A percentile compares a stretch with the other conserved stretches of the same genome.
Conservation (phyloP, 2,797 vertebrate genomes). For the Graptemys geographica region DNA sequence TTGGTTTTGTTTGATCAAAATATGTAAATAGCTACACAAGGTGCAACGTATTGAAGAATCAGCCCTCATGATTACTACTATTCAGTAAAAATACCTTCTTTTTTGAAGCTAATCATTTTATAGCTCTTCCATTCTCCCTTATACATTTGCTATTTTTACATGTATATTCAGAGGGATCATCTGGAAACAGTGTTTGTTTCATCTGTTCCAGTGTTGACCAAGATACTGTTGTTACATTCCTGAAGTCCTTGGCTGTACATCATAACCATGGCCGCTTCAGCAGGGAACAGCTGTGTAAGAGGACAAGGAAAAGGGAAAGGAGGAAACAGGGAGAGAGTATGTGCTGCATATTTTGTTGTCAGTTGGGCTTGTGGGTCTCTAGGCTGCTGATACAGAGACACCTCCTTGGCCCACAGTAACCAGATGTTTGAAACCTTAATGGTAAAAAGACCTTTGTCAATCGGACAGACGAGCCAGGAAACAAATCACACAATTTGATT, state of each 20-base stretch:
- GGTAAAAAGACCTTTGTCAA: background rate
- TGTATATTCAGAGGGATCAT: background rate
- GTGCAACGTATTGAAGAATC: rapidly evolving
- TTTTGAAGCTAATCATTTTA: background rate
- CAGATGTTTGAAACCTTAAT: background rate
- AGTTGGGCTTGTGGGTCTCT: background rate
- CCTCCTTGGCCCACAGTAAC: background rate
- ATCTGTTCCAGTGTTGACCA: background rate
- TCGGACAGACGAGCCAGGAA: background rate
- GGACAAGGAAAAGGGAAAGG: conserved; percentile 29
- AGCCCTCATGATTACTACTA: background rate
- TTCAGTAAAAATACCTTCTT: background rate
- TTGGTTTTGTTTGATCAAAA: background rate
- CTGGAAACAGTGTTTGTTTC: background rate
- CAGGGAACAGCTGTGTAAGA: conserved; percentile 59
- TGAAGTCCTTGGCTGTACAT: background rate
- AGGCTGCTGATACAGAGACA: background rate
- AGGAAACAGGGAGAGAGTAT: background rate
- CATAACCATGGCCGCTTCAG: background rate
- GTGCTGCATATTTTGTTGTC: background rate
- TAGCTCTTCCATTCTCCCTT: background rate
- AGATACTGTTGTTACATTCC: background rate
- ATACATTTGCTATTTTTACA: background rate
- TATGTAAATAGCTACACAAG: background rate
- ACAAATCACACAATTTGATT: background rate